Evolutionary conservation across 1,140 invertebrate genomes (phyloP), one percentile per base, ranked within the genome.

Genomic region (Cotesia typhae): DNA sequence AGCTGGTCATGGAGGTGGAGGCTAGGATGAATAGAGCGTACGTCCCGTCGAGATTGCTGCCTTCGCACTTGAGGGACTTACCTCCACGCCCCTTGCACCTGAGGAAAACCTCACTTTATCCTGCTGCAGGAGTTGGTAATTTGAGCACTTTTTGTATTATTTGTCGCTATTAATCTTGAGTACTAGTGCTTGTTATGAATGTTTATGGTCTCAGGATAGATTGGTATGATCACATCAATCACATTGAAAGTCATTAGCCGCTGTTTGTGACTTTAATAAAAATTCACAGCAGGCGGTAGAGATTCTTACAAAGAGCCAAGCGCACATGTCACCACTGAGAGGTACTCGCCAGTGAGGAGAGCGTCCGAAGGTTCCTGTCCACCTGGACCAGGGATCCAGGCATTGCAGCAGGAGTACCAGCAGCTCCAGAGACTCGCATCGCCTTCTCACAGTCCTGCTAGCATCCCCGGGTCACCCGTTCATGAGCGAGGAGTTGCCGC

Each of bases 271-370:
- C 59, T 41, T 72, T 47, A 20, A 63, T 60, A 20, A 17, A 47
- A 41, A 52, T 67, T 72, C 67, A 55, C 51, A 82, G 78, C 78
- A 77, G 85, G 81, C 37, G 82, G 78, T 60, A 82, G 85, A 76
- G 86, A 87, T 68, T 86, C 86, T 0, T 87, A 86, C 70, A 87
- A 87, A 76, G 86, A 87, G 70, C 83, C 86, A 55, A 86, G 83
- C 70, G 79, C 78, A 35, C 85, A 87, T 53, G 82, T 86, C 67
- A 77, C 85, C n/a, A 89, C 89, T 51, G 95, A 96, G 85, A 89
- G 96, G 67, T 98, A 95, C 83, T 96, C 94, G 72, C 95, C 95
- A 0, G 95, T 97, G 10, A 89, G 96, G 55, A 88, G 96, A 76
- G 95, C 95, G 37, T 95, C 94, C 73, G 96, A 96, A 87, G 93